Base-by-base conservation (phyloP, 2,888 invertebrate species). In the Heteromurus nitidus region DNA sequence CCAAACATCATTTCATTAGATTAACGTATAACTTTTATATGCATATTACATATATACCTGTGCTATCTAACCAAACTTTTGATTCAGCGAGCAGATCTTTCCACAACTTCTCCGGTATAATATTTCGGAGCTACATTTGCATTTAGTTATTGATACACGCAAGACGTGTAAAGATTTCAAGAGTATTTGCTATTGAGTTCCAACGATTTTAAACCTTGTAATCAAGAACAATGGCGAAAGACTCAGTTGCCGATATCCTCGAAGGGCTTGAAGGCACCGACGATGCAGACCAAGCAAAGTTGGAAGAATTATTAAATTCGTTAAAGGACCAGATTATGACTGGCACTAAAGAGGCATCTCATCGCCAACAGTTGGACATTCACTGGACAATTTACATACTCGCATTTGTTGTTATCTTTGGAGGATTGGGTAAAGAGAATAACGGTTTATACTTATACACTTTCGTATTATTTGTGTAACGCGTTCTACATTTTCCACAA, bases 401-500 rank as follows among this genome's bases (percentile, higher is more conserved):
- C 7, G 85, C 85, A 20, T 84, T 85, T 70, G 9, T 79, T 16
- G 20, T 85, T 30, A 73, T 87, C 24, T 86, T 86, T 50, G 80
- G 80, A 36, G 11, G 77, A 31, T n/a, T 85, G 22, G 87, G 87
- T 87, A 85, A 55, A 13, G 13, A n/a, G n/a, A n/a, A n/a, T n/a
- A n/a, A n/a, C n/a, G n/a, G n/a, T n/a, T n/a, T n/a, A n/a, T n/a
- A n/a, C n/a, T n/a, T n/a, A n/a, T n/a, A n/a, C n/a, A n/a, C n/a
- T n/a, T n/a, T n/a, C n/a, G n/a, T n/a, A n/a, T n/a, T n/a, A n/a
- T n/a, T n/a, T n/a, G n/a, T n/a, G n/a, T n/a, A n/a, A n/a, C n/a
- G n/a, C n/a, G n/a, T n/a, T n/a, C 7, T 5, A 50, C n/a, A 50
- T 18, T 50, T 50, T 13, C n/a, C 50, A 50, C n/a, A 36, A 5